These are phyloP conservation scores for Masticophis lateralis DNA, from an alignment of 2,797 vertebrate species.

Conservation along the genomic window DNA sequence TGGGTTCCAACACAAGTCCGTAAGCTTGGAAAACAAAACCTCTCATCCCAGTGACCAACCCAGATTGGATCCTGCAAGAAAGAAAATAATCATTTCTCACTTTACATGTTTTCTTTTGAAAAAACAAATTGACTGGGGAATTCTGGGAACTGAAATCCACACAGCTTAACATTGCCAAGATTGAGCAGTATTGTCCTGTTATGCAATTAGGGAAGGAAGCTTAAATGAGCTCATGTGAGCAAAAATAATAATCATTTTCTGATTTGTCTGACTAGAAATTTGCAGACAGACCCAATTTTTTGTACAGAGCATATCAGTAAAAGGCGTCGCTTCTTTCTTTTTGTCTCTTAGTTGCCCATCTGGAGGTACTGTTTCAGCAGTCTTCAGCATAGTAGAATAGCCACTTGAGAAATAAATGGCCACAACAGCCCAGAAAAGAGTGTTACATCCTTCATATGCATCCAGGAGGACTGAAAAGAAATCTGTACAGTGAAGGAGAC, in stretches of 20 bases:
- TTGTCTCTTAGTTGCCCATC: background rate
- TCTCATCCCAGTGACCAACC: background rate
- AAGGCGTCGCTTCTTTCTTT: background rate
- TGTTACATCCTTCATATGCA: background rate
- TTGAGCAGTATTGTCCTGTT: background rate
- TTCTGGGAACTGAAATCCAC: background rate
- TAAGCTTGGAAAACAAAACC: background rate
- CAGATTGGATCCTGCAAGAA: background rate
- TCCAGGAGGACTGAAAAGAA: background rate
- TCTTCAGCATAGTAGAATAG: background rate
- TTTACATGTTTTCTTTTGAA: background rate
- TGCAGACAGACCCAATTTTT: background rate
- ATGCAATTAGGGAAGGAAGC: background rate
- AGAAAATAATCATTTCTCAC: background rate
- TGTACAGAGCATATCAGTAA: background rate
- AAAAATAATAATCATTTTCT: background rate
- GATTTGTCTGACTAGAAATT: background rate
- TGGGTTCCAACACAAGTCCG: background rate
- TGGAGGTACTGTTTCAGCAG: background rate
- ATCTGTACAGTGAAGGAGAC: background rate
- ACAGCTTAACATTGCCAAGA: background rate
- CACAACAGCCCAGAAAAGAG: background rate
- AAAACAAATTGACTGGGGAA: background rate
- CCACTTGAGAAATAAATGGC: background rate
- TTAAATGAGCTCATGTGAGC: background rate